Base-by-base conservation (phyloP, 2,113 vertebrate species). In the Brachypteracias leptosomus region DNA sequence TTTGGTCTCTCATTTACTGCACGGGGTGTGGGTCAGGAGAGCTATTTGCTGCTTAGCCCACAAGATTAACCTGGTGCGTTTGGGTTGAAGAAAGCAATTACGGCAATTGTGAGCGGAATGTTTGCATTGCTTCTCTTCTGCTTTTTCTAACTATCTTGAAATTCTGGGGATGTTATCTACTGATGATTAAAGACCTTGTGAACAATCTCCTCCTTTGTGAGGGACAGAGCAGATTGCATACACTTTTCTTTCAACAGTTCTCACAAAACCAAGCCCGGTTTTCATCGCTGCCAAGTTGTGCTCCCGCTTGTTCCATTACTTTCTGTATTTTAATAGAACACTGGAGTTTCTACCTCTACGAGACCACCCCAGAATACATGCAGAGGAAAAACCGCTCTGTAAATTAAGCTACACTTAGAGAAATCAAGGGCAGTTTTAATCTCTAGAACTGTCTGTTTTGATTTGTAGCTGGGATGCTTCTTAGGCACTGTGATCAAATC, bases 141-240 rank as follows among this genome's bases (percentile, higher is more conserved):
- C 85, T 71, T 71, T 72, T 74, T 85, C 71, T 57, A 71, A 67
- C 29, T 13, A 21, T 59, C 80, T 63, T 63, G 59, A 68, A 84
- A 7, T 89, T 83, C 75, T 46, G 40, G 22, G 58, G n/a, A 82
- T 85, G 49, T 91, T 89, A 94, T 89, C 89, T 96, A 40, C 71
- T 51, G 19, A 24, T 46, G 62, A 70, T 35, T 73, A 76, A 89
- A 91, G 79, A 86, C 26, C 36, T 66, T 12, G 2, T 58, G 88
- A 93, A 80, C 36, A 83, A 84, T 77, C 58, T 46, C 33, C 6
- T 0, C 0, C 82, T 77, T 80, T 80, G 59, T 77, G 68, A 78
- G 42, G 18, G 51, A 55, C 33, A 24, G 10, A 57, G 36, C 18
- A 59, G 42, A 83, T 76, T 26, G 36, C 63, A 61, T 59, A 61